Evolutionary conservation across 92 coral and sea anemone genomes (phyloP).

Genomic region (Metridium senile): DNA sequence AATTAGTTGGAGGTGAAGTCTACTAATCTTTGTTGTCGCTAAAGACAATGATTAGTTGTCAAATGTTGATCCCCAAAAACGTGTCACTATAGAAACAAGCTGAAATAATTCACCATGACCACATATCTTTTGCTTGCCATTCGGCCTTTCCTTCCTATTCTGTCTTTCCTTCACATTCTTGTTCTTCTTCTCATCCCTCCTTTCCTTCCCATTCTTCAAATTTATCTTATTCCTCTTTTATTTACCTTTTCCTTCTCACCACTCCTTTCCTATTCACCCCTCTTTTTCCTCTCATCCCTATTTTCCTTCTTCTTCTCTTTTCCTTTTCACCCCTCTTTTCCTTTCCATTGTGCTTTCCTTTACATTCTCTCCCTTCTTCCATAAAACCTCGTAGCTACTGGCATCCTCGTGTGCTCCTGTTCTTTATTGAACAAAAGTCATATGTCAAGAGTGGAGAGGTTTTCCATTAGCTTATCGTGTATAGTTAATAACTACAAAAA

Average conservation of each 20-base stretch:
- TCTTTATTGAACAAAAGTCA: neutral
- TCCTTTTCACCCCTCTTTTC: too few relatives aligned
- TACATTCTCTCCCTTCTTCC: too few relatives aligned
- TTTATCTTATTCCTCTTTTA: too few relatives aligned
- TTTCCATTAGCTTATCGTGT: neutral
- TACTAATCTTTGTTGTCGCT: conserved; percentile 23
- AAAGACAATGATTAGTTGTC: conserved; percentile 4
- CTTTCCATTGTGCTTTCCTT: too few relatives aligned
- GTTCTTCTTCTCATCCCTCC: neutral
- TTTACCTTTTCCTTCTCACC: neutral
- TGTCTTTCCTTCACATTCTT: neutral
- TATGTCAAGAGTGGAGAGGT: neutral
- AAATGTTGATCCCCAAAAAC: conserved; percentile 3
- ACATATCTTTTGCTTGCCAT: too few relatives aligned
- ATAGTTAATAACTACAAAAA: neutral
- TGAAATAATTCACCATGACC: neutral
- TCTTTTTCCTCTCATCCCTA: too few relatives aligned
- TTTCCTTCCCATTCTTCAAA: neutral
- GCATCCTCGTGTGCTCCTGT: too few relatives aligned
- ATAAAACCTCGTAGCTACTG: too few relatives aligned
- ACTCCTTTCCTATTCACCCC: too few relatives aligned
- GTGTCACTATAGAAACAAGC: conserved; percentile 5
- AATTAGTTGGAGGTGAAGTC: conserved; percentile 20
- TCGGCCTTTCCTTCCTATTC: neutral
- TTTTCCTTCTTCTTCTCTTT: too few relatives aligned